phyloP scores from a whole-genome alignment of 2,888 invertebrate species.

The Watsonalla cultraria region DNA sequence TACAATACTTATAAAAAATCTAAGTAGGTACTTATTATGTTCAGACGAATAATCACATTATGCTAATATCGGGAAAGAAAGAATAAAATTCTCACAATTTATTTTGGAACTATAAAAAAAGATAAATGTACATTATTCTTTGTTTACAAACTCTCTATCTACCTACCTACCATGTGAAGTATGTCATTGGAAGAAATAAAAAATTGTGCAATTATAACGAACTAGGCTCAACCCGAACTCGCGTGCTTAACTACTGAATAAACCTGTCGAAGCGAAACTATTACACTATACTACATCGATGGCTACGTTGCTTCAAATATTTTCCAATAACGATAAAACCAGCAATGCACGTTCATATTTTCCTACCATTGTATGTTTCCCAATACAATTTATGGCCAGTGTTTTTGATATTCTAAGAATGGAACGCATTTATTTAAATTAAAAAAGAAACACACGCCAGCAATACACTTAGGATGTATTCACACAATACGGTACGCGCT shows the following conservation, averaged over 20 bases:
- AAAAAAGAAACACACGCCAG: conserved; percentile 53
- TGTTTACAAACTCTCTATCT: too few species aligned
- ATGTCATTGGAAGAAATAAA: too few species aligned
- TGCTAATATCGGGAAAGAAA: too few species aligned
- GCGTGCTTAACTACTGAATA: conserved; percentile 49
- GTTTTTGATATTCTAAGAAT: conserved; percentile 18
- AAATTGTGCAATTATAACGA: conserved; percentile 1
- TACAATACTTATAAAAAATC: too few species aligned
- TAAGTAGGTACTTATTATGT: too few species aligned
- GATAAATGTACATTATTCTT: too few species aligned
- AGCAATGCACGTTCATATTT: conserved; percentile 2
- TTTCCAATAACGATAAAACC: conserved; percentile 13
- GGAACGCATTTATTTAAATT: conserved; percentile 59
- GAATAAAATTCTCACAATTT: too few species aligned
- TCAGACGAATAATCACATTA: too few species aligned
- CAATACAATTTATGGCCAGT: conserved; percentile 1
- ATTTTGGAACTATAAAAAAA: too few species aligned
- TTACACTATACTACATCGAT: conserved; percentile 40
- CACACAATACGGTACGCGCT: conserved; percentile 58
- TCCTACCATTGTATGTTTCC: background rate
- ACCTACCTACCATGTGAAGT: too few species aligned
- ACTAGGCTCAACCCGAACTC: conserved; percentile 23
- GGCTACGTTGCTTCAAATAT: conserved; percentile 12
- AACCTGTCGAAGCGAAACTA: conserved; percentile 48
- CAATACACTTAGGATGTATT: conserved; percentile 64